These are phyloP conservation scores for Geococcyx californianus DNA, from an alignment of 2,113 vertebrate genomes.

Conservation along the genomic window DNA sequence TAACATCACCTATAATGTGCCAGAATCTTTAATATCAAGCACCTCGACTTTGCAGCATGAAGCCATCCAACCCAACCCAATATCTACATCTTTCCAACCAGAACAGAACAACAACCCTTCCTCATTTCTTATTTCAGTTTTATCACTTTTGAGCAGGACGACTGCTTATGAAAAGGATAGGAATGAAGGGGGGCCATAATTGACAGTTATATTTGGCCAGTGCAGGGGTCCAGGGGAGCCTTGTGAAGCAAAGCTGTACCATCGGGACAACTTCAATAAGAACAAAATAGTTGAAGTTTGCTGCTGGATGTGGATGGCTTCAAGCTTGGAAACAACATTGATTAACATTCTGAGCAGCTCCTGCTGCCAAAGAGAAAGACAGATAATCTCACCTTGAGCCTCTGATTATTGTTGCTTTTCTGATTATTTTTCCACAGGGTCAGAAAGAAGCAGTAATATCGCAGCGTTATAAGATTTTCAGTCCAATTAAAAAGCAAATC, in stretches of 20 bases:
- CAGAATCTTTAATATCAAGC: background rate
- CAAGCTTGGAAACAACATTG: background rate
- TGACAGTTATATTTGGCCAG: background rate
- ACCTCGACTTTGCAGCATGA: too few species aligned
- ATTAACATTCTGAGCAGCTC: slow-evolving; percentile 17
- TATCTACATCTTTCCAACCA: background rate
- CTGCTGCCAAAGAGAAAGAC: background rate
- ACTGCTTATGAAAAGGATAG: background rate
- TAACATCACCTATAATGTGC: background rate
- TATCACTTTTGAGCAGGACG: background rate
- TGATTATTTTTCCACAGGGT: slow-evolving; percentile 1
- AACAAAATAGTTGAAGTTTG: background rate
- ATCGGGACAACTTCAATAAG: background rate
- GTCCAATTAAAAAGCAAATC: background rate
- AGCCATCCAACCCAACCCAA: background rate
- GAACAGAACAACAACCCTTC: background rate
- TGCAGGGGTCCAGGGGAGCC: background rate
- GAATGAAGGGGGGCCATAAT: background rate
- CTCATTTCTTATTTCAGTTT: background rate
- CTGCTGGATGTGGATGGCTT: background rate
- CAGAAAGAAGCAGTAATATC: background rate
- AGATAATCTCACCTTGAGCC: slow-evolving; percentile 35
- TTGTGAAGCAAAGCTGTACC: background rate
- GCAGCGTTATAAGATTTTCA: background rate
- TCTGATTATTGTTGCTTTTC: slow-evolving; percentile 4